These are phyloP conservation scores for Netelia virgata DNA, from an alignment of 2,888 invertebrate species.

Conservation along the genomic window DNA sequence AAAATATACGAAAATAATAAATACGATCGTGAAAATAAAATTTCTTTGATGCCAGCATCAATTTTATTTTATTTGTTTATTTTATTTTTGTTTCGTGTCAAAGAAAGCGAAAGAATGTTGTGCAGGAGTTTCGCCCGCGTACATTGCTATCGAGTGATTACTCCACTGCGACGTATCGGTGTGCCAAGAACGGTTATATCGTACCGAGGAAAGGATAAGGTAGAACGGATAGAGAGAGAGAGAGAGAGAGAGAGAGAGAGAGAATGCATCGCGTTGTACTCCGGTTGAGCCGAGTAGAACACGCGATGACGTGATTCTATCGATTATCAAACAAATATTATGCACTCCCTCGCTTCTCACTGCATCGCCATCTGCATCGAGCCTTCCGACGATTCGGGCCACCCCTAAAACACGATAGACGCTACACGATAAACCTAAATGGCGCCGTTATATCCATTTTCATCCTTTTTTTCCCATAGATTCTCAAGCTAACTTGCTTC, in stretches of 20 bases:
- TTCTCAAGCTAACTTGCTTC: neutral
- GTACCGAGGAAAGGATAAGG: slow-evolving; percentile 18
- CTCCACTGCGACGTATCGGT: slow-evolving; percentile 16
- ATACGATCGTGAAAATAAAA: too few relatives aligned
- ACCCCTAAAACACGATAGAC: slow-evolving; percentile 1
- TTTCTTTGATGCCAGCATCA: too few relatives aligned
- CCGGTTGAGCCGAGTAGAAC: slow-evolving; percentile 68
- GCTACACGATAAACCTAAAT: neutral
- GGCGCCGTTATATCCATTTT: neutral
- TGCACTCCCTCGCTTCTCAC: slow-evolving; percentile 76
- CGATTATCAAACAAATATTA: slow-evolving; percentile 84
- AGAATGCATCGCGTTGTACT: slow-evolving; percentile 43
- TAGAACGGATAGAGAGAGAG: neutral
- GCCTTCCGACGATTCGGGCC: slow-evolving; percentile 50
- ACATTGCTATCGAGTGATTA: slow-evolving; percentile 34
- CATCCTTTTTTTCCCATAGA: neutral
- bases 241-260: slow-evolving; percentile 17
- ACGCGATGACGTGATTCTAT: slow-evolving; percentile 84
- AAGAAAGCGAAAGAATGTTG: slow-evolving; percentile 11
- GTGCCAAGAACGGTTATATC: slow-evolving; percentile 3
- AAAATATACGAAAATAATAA: too few relatives aligned
- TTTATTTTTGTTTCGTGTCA: neutral
- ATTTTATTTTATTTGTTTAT: neutral
- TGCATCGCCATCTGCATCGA: slow-evolving; percentile 68
- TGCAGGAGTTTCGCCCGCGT: slow-evolving; percentile 3